Conservation (phyloP, 2,888 invertebrate species). For the Nyleta sp. region DNA sequence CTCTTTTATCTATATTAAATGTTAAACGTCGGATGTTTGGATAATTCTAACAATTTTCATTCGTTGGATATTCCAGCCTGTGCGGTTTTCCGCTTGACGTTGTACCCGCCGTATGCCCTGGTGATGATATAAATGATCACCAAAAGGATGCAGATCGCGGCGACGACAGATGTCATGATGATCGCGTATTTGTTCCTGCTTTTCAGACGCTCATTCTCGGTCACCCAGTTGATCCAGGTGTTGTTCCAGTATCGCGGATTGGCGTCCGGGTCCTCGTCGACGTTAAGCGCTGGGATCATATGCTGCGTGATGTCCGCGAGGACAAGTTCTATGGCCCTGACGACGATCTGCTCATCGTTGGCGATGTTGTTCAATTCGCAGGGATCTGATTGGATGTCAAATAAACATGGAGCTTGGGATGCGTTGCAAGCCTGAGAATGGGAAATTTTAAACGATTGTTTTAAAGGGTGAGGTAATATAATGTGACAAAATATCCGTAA, state of each 20-base stretch:
- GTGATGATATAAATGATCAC: not conserved
- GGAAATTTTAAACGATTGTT: no score
- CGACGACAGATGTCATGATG: not conserved
- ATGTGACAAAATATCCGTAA: no score
- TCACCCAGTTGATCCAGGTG: slow-evolving; percentile 85
- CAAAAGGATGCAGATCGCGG: not conserved
- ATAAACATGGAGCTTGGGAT: slow-evolving; percentile 78
- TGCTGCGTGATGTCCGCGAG: slow-evolving; percentile 81
- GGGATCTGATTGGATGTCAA: slow-evolving; percentile 80
- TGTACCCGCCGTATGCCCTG: not conserved
- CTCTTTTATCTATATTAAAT: no score
- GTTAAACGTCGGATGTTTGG: no score
- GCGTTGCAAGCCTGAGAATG: slow-evolving; percentile 75
- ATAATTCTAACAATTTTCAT: no score
- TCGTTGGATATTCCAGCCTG: no score
- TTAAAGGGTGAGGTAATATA: no score
- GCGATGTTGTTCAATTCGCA: slow-evolving; percentile 83
- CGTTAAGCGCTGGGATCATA: slow-evolving; percentile 82
- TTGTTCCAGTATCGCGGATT: slow-evolving; percentile 84
- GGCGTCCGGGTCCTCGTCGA: slow-evolving; percentile 81
- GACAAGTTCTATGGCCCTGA: slow-evolving; percentile 81
- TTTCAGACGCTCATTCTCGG: slow-evolving; percentile 84
- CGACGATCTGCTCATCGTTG: slow-evolving; percentile 77
- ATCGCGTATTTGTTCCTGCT: not conserved
- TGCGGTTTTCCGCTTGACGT: not conserved